A percentile compares a stretch with the other conserved stretches of the same genome.
phyloP scores from a whole-genome alignment of 2,888 invertebrate species.

The Apamea monoglypha region DNA sequence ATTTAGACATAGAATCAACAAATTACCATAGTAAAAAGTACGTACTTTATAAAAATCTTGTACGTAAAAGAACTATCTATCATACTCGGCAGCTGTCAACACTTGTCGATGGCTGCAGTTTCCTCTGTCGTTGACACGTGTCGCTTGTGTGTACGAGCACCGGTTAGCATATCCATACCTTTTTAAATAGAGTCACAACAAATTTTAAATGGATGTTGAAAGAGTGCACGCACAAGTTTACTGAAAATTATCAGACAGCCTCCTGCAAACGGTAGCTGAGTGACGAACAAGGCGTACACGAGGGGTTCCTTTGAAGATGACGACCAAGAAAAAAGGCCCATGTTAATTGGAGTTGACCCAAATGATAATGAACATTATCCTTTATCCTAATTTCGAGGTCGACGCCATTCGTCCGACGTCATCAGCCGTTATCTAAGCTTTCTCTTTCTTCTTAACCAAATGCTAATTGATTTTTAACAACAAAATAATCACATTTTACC shows the following conservation, averaged over 20 bases:
- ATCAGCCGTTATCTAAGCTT: neutral
- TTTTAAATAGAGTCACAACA: too few species aligned
- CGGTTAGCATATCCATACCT: neutral
- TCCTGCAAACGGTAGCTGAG: neutral
- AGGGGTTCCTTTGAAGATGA: neutral
- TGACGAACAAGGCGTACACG: neutral
- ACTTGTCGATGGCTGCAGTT: neutral
- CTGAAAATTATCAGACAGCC: neutral
- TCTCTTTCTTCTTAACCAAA: neutral
- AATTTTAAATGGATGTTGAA: neutral
- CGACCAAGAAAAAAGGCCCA: neutral
- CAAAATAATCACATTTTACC: neutral
- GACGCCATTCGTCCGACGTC: conserved; percentile 7
- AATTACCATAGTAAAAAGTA: neutral
- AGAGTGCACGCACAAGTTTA: neutral
- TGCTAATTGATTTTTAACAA: neutral
- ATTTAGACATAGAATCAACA: neutral
- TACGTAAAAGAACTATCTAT: too few species aligned
- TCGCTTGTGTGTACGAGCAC: too few species aligned
- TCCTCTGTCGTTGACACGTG: neutral
- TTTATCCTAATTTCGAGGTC: neutral
- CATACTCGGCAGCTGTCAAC: neutral
- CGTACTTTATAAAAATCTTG: neutral
- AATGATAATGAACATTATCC: conserved; percentile 12
- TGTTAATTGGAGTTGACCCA: conserved; percentile 18